Percentiles rank a stretch among this genome's conserved stretches.
These are phyloP conservation scores for Aleiodes sp. DNA, from an alignment of 1,140 invertebrate species.

Conservation along the genomic window DNA sequence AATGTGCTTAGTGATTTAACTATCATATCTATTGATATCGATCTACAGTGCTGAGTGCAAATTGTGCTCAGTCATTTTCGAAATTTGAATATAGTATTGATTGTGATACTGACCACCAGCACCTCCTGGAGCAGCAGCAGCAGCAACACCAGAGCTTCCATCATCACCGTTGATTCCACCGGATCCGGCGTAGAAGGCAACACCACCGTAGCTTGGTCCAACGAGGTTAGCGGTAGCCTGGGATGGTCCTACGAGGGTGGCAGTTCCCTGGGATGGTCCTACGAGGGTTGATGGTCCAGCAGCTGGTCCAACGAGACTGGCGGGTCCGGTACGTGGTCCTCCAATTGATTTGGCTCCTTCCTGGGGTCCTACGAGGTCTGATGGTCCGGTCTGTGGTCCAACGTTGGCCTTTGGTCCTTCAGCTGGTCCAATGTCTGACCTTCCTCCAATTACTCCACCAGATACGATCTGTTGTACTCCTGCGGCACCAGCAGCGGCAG, in stretches of 20 bases:
- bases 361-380: slow-evolving; percentile 63
- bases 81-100: not conserved
- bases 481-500: slow-evolving; percentile 61
- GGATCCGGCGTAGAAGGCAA: slow-evolving; percentile 62
- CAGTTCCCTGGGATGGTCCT: slow-evolving; percentile 62
- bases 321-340: slow-evolving; percentile 64
- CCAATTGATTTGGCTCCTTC: slow-evolving; percentile 63
- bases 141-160: slow-evolving; percentile 63
- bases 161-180: slow-evolving; percentile 66
- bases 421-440: slow-evolving; percentile 65
- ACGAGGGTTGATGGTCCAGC: slow-evolving; percentile 62
- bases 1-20: not conserved
- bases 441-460: slow-evolving; percentile 63
- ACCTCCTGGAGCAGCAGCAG: slow-evolving; percentile 61
- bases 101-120: slow-evolving; percentile 27
- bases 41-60: not conserved
- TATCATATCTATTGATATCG: too few relatives aligned
- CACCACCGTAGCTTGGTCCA: slow-evolving; percentile 63
- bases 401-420: slow-evolving; percentile 66
- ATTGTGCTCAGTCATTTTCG: not conserved
- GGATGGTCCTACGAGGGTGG: slow-evolving; percentile 61
- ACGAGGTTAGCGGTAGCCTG: slow-evolving; percentile 63
- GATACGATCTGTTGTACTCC: slow-evolving; percentile 65
- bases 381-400: slow-evolving; percentile 63
- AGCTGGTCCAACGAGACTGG: slow-evolving; percentile 63